Percentiles rank a stretch among this genome's conserved stretches.
Evolutionary conservation across 2,888 invertebrate species (phyloP).

Genomic region (Tenthredo amoena): DNA sequence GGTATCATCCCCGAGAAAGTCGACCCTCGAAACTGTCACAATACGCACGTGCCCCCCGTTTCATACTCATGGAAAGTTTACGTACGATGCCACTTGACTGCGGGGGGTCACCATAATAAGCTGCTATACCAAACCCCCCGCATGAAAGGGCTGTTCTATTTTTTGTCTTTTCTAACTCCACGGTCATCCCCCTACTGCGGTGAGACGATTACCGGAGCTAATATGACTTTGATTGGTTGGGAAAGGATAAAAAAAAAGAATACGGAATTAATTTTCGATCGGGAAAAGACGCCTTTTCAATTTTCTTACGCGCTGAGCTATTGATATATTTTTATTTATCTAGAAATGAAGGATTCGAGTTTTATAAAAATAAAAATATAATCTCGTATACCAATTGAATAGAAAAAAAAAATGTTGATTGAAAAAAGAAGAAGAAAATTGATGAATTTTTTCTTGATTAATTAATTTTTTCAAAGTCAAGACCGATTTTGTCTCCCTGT

Average conservation of each 20-base stretch:
- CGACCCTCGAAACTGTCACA: constrained; percentile 70
- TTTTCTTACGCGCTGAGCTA: neutral
- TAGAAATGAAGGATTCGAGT: too few species aligned
- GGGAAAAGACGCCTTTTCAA: neutral
- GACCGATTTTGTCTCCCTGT: neutral
- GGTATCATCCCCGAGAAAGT: constrained; percentile 62
- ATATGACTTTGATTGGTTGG: constrained; percentile 48
- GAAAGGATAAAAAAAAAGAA: neutral
- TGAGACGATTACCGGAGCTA: constrained; percentile 23
- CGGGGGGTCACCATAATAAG: constrained; percentile 41
- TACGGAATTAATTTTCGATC: neutral
- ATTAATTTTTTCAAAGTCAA: neutral
- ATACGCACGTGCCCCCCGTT: constrained; percentile 66
- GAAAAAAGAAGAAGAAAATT: too few species aligned
- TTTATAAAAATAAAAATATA: too few species aligned
- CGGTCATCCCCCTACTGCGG: neutral
- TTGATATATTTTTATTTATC: too few species aligned
- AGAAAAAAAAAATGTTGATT: too few species aligned
- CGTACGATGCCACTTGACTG: constrained; percentile 42
- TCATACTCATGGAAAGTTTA: neutral
- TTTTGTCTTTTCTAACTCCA: constrained; percentile 16
- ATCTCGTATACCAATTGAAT: too few species aligned
- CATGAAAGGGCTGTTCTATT: constrained; percentile 29
- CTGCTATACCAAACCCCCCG: neutral
- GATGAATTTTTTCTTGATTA: too few species aligned